Conservation (phyloP, 2,113 vertebrate species). For the Salminus brasiliensis region DNA sequence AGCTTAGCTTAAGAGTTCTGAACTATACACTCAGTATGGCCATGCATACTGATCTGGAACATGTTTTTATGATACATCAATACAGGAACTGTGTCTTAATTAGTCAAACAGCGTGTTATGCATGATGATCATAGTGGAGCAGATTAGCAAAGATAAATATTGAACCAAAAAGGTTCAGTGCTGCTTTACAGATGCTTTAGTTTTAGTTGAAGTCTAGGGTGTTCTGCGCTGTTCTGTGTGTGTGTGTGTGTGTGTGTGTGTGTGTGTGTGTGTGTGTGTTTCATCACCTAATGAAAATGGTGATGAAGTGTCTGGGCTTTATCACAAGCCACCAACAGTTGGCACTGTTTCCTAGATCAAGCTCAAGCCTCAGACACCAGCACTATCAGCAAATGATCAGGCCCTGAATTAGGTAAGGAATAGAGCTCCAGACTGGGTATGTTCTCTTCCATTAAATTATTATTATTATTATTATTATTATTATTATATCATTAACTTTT, state of each 20-base stretch:
- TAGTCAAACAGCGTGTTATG: neutral
- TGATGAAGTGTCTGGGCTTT: neutral
- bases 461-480: too few species aligned
- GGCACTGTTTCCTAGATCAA: constrained; percentile 55
- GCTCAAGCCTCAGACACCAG: neutral
- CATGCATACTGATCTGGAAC: neutral
- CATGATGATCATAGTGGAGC: neutral
- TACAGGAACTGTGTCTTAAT: neutral
- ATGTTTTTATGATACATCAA: neutral
- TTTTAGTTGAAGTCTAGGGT: neutral
- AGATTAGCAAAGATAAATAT: neutral
- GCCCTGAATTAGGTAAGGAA: too few species aligned
- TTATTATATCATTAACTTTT: too few species aligned
- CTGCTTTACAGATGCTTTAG: neutral
- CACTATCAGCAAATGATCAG: constrained; percentile 7
- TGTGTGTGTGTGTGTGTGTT: too few species aligned
- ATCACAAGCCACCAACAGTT: constrained; percentile 54
- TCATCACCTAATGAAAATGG: neutral
- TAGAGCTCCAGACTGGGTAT: too few species aligned
- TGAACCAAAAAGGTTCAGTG: neutral
- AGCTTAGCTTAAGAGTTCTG: too few species aligned
- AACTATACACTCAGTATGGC: too few species aligned
- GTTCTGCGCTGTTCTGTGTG: neutral
- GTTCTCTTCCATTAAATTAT: too few species aligned
- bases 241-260: neutral